A percentile compares a stretch with the other conserved stretches of the same genome.
phyloP scores from a whole-genome alignment of 2,113 vertebrate species.

The Ammodramus savannarum region DNA sequence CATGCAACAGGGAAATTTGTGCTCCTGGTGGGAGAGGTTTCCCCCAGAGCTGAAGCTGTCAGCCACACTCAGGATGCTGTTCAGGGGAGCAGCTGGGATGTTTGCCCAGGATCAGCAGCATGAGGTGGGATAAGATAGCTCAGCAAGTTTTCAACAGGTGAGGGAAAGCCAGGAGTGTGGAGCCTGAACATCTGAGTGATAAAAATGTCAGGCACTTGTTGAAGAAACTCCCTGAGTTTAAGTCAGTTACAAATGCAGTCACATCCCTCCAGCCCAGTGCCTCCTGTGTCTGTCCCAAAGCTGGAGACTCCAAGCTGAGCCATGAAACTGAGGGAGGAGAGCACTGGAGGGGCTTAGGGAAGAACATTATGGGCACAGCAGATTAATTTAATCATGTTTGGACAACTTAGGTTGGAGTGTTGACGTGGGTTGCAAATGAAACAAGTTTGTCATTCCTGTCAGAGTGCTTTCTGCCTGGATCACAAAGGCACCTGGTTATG shows the following conservation, averaged over 20 bases:
- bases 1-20: neutral
- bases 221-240: neutral
- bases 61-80: neutral
- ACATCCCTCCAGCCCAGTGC: neutral
- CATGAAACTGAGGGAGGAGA: neutral
- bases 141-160: neutral
- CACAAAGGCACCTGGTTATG: slow-evolving; percentile 12
- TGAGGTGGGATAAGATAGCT: neutral
- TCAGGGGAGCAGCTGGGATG: neutral
- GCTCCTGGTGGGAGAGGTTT: neutral
- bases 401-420: neutral
- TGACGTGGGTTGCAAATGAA: neutral
- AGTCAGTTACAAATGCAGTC: neutral
- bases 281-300: neutral
- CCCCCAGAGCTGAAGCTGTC: neutral
- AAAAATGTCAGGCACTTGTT: neutral
- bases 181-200: neutral
- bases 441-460: neutral
- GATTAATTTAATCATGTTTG: slow-evolving; percentile 5
- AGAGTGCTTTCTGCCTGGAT: neutral
- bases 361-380: neutral
- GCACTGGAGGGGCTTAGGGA: rapidly evolving
- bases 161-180: neutral
- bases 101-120: neutral
- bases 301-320: neutral